A percentile compares a stretch with the other conserved stretches of the same genome.
phyloP scores from a whole-genome alignment of 2,113 vertebrate species.

The Conger conger region DNA sequence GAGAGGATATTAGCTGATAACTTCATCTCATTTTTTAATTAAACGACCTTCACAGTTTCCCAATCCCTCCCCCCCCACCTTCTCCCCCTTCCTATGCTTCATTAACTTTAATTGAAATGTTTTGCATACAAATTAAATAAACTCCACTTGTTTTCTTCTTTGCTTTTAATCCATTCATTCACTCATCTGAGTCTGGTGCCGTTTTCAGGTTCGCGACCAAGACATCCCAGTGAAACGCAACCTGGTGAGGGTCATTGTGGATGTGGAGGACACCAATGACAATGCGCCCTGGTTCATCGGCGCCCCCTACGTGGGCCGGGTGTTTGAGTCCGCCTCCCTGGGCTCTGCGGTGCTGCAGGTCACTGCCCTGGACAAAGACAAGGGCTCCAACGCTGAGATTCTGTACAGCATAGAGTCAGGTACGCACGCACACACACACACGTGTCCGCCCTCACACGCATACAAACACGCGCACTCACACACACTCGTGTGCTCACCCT shows the following conservation, averaged over 20 bases:
- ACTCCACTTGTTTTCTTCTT: background rate
- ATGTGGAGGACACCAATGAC: slow-evolving; percentile 90
- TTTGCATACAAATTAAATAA: background rate
- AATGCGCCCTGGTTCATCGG: slow-evolving; percentile 92
- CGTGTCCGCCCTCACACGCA: background rate
- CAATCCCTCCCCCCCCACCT: background rate
- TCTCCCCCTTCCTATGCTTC: background rate
- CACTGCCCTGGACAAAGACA: slow-evolving; percentile 92
- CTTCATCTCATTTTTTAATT: background rate
- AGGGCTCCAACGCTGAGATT: slow-evolving; percentile 87
- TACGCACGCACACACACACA: slow-evolving; percentile 42
- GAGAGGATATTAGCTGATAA: background rate
- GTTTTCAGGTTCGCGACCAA: slow-evolving; percentile 88
- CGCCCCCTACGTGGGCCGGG: slow-evolving; percentile 79
- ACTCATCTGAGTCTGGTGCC: background rate
- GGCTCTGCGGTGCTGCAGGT: slow-evolving; percentile 89
- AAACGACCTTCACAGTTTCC: background rate
- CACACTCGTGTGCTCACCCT: too few relatives aligned
- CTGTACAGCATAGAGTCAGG: slow-evolving; percentile 93
- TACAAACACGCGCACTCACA: too few relatives aligned
- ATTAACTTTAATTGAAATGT: background rate
- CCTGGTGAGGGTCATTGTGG: slow-evolving; percentile 83
- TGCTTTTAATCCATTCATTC: background rate
- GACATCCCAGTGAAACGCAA: slow-evolving; percentile 95
- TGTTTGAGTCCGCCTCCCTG: slow-evolving; percentile 86